A percentile compares a stretch with the other conserved stretches of the same genome.
Evolutionary conservation across 2,797 vertebrate genomes (phyloP).

Genomic region (Graptemys geographica): DNA sequence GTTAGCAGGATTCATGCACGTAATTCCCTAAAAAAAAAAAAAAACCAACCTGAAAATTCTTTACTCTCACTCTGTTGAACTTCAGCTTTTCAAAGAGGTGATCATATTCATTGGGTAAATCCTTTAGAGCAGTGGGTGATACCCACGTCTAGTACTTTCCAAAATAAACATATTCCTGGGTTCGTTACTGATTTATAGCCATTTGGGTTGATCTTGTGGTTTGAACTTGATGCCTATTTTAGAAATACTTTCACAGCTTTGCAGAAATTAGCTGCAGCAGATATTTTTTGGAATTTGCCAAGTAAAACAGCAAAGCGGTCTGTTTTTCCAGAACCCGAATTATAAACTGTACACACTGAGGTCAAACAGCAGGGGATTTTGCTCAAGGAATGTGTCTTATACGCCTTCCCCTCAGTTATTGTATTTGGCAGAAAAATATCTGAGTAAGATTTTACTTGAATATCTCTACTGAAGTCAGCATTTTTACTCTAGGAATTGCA

Average conservation of each 20-base stretch:
- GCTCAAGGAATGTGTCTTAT: conserved; percentile 77
- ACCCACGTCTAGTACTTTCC: conserved; percentile 61
- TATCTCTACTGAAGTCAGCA: conserved; percentile 77
- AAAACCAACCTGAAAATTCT: background rate
- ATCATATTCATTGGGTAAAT: conserved; percentile 66
- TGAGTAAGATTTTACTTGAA: conserved; percentile 78
- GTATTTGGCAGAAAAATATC: conserved; percentile 76
- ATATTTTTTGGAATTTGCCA: conserved; percentile 75
- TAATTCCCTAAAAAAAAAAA: conserved; percentile 45
- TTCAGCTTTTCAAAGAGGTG: conserved; percentile 56
- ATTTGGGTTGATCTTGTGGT: conserved; percentile 76
- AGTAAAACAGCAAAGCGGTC: conserved; percentile 72
- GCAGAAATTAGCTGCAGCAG: conserved; percentile 74
- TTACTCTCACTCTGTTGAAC: conserved; percentile 15
- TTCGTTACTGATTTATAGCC: conserved; percentile 77
- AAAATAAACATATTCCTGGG: conserved; percentile 71
- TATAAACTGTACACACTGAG: conserved; percentile 74
- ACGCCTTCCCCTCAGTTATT: conserved; percentile 77
- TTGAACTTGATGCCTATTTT: conserved; percentile 76
- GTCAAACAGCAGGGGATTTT: conserved; percentile 71
- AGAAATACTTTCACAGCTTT: conserved; percentile 75
- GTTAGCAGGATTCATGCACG: rapidly evolving
- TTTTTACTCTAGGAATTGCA: conserved; percentile 66
- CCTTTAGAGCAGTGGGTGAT: conserved; percentile 74
- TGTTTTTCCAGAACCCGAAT: conserved; percentile 78